Evolutionary conservation across 2,113 vertebrate species (phyloP).

Genomic region (Carassius auratus): DNA sequence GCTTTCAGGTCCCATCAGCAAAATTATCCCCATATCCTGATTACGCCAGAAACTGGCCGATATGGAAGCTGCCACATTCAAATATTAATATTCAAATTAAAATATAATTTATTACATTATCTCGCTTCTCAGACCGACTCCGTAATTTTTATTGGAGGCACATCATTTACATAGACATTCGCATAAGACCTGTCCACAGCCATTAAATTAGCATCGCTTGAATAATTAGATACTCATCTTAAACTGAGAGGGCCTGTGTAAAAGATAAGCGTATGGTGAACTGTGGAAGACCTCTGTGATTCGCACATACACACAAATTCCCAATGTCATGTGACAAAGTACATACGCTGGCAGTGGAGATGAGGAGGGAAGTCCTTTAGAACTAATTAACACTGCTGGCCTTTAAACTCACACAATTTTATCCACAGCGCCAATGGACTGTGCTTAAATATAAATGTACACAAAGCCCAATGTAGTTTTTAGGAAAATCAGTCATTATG

Average conservation of each 20-base stretch:
- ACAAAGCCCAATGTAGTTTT: neutral
- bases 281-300: conserved; percentile 40
- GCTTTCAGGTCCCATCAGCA: conserved; percentile 69
- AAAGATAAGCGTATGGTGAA: conserved; percentile 59
- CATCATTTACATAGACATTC: conserved; percentile 83
- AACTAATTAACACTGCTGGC: conserved; percentile 36
- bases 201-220: conserved; percentile 87
- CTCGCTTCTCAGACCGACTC: conserved; percentile 82
- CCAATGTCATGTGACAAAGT: neutral
- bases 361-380: neutral
- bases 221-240: conserved; percentile 84
- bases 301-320: conserved; percentile 38
- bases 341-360: conserved; percentile 29
- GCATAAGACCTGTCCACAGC: conserved; percentile 75
- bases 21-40: conserved; percentile 67
- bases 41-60: conserved; percentile 68
- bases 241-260: conserved; percentile 70
- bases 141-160: conserved; percentile 76
- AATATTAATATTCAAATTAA: conserved; percentile 79
- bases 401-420: neutral
- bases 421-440: neutral
- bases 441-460: conserved; percentile 27
- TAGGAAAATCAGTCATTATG: neutral
- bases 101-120: conserved; percentile 77
- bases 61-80: conserved; percentile 69